Percentiles rank a stretch among this genome's conserved stretches.
phyloP scores from a whole-genome alignment of 2,113 vertebrate genomes.

The Brachyhypopomus occidentalis region DNA sequence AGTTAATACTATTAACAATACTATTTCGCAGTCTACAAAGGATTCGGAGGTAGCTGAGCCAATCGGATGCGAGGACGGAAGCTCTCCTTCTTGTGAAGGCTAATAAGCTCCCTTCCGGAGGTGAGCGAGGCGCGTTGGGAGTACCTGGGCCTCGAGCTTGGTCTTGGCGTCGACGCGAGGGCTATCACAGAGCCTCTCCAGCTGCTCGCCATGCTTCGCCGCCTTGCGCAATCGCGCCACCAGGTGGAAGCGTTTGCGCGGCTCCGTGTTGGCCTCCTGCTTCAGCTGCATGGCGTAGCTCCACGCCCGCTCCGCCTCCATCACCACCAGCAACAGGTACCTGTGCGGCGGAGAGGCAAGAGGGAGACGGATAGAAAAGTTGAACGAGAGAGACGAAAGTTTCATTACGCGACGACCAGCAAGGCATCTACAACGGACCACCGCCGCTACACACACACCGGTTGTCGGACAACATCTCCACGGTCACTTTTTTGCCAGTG shows the following conservation, averaged over 20 bases:
- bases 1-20: too few species aligned
- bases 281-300: slow-evolving; percentile 99
- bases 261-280: slow-evolving; percentile 96
- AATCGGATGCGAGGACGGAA: too few species aligned
- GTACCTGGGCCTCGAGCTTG: slow-evolving; percentile 95
- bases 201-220: slow-evolving; percentile 88
- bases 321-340: slow-evolving; percentile 90
- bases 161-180: slow-evolving; percentile 92
- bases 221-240: slow-evolving; percentile 91
- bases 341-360: slow-evolving; percentile 61
- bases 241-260: slow-evolving; percentile 93
- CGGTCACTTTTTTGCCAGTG: slow-evolving; percentile 92
- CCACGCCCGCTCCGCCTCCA: slow-evolving; percentile 97
- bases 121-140: too few species aligned
- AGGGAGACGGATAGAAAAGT: too few species aligned
- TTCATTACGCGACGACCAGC: too few species aligned
- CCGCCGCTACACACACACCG: slow-evolving; percentile 71
- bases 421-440: background rate
- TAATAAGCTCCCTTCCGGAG: too few species aligned
- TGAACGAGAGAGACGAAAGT: background rate
- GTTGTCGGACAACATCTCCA: slow-evolving; percentile 91
- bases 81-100: too few species aligned
- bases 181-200: slow-evolving; percentile 94
- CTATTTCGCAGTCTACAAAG: too few species aligned
- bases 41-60: too few species aligned